These are phyloP conservation scores for Venustaconcha ellipsiformis DNA, from an alignment of 1,140 invertebrate species.

Conservation along the genomic window DNA sequence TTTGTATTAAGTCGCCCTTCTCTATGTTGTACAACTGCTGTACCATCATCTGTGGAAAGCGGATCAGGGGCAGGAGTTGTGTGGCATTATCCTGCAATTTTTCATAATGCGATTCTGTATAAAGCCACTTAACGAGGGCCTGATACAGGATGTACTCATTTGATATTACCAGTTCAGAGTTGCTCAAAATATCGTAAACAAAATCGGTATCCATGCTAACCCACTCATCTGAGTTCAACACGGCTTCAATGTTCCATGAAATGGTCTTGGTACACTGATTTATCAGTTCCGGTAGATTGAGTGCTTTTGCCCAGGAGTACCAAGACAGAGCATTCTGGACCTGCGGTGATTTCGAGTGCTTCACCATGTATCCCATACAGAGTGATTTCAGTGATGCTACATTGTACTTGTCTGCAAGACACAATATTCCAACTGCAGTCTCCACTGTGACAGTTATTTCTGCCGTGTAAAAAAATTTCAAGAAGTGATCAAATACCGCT, in stretches of 20 bases:
- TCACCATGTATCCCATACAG: conserved; percentile 66
- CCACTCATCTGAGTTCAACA: conserved; percentile 63
- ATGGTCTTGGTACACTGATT: conserved; percentile 65
- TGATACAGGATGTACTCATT: conserved; percentile 61
- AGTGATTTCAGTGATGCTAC: conserved; percentile 65
- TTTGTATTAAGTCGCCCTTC: conserved; percentile 41
- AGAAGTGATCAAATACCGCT: conserved; percentile 64
- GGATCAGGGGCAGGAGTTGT: conserved; percentile 63
- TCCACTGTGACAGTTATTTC: conserved; percentile 60
- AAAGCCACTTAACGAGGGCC: conserved; percentile 57
- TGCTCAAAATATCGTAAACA: conserved; percentile 59
- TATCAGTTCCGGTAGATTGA: conserved; percentile 58
- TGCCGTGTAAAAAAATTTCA: conserved; percentile 67
- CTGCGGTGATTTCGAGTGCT: conserved; percentile 60
- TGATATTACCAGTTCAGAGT: conserved; percentile 60
- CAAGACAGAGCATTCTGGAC: conserved; percentile 65
- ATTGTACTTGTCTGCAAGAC: conserved; percentile 69
- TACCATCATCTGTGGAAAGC: conserved; percentile 68
- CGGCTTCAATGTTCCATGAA: conserved; percentile 66
- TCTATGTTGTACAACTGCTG: conserved; percentile 61
- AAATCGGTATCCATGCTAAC: conserved; percentile 66
- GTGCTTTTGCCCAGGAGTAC: conserved; percentile 67
- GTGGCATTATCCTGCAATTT: conserved; percentile 46
- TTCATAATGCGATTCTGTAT: conserved; percentile 40
- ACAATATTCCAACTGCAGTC: conserved; percentile 66